Conservation (phyloP, 2,113 vertebrate genomes). For the Gambusia holbrooki region DNA sequence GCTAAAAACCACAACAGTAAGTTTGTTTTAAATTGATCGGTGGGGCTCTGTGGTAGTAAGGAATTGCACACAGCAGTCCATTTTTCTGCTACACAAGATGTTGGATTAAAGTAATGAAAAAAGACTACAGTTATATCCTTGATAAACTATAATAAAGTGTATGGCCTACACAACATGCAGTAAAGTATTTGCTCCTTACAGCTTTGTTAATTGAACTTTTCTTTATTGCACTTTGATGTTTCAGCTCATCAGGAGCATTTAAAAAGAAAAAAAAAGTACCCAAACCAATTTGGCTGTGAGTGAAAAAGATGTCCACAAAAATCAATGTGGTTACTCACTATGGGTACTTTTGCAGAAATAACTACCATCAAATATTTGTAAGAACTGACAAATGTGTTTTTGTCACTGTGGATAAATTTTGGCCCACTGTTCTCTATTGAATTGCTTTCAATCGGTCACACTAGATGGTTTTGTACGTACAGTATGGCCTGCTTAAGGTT, state of each 20-base stretch:
- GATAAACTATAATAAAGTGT: background rate
- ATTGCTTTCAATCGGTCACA: too few relatives aligned
- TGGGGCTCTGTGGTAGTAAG: constrained; percentile 16
- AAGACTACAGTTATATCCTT: background rate
- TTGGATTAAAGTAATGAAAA: background rate
- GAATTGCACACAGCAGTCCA: constrained; percentile 18
- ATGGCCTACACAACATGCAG: background rate
- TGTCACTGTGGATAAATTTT: too few relatives aligned
- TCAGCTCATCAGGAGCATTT: background rate
- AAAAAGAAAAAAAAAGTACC: background rate
- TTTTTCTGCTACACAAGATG: background rate
- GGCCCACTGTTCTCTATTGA: too few relatives aligned
- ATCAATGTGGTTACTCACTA: too few relatives aligned
- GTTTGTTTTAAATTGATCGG: constrained; percentile 31
- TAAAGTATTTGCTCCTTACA: background rate
- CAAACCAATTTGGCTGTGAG: too few relatives aligned
- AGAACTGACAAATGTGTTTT: too few relatives aligned
- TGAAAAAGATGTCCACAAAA: too few relatives aligned
- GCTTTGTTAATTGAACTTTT: background rate
- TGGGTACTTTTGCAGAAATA: too few relatives aligned
- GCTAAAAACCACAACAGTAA: constrained; percentile 41
- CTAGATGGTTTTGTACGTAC: too few relatives aligned
- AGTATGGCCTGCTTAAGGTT: too few relatives aligned
- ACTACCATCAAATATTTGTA: too few relatives aligned
- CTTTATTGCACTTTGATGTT: background rate